These are phyloP conservation scores for Agriopis aurantiaria DNA, from an alignment of 2,888 invertebrate genomes.

Conservation along the genomic window DNA sequence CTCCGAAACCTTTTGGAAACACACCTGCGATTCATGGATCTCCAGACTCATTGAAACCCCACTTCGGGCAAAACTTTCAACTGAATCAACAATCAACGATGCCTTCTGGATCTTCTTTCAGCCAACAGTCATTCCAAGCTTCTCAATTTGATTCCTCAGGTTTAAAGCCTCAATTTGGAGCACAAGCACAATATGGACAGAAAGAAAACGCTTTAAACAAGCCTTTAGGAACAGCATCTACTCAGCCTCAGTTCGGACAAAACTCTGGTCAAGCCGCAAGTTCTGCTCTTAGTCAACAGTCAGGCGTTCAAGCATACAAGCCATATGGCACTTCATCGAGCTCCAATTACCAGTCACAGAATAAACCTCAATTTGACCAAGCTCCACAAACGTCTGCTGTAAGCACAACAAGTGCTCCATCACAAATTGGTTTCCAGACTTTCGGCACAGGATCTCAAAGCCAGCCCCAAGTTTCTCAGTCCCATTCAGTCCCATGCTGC, in stretches of 20 bases:
- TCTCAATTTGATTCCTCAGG: constrained; percentile 44
- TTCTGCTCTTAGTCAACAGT: constrained; percentile 14
- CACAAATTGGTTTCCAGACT: constrained; percentile 7
- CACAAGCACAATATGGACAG: constrained; percentile 36
- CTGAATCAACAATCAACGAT: constrained; percentile 17
- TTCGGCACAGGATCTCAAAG: constrained; percentile 19
- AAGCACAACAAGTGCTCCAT: constrained; percentile 17
- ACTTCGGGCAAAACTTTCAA: constrained; percentile 33
- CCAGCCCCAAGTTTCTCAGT: constrained; percentile 25
- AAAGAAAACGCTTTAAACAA: constrained; percentile 22
- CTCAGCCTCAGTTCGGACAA: constrained; percentile 38
- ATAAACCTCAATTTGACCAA: constrained; percentile 29
- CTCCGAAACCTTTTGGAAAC: constrained; percentile 24
- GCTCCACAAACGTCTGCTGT: constrained; percentile 20
- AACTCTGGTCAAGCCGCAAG: constrained; percentile 31
- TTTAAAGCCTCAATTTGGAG: constrained; percentile 45
- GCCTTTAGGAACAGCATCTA: constrained; percentile 26
- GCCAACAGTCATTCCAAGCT: constrained; percentile 33
- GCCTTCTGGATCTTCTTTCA: constrained; percentile 21
- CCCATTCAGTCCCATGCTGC: constrained; percentile 36
- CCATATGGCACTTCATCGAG: constrained; percentile 8
- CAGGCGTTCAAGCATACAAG: constrained; percentile 14
- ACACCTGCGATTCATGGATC: constrained; percentile 19
- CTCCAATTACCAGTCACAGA: constrained; percentile 17
- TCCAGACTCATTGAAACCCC: constrained; percentile 18